Base-by-base conservation (phyloP, 2,888 invertebrate species). In the Caenorhabditis virilis region DNA sequence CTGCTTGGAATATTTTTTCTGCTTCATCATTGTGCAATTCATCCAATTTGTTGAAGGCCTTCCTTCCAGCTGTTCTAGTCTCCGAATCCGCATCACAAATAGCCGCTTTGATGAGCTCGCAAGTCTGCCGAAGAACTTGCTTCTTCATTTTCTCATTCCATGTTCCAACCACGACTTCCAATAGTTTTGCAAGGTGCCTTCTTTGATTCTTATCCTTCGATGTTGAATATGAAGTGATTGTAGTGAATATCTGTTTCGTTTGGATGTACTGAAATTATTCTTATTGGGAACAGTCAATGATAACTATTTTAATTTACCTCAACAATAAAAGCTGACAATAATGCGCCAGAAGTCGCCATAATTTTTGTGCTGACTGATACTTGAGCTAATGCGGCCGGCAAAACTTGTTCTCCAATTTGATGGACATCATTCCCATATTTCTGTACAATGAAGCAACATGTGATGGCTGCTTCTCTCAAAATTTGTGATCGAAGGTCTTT, bases 161-260 rank as follows among this genome's bases (percentile, higher is more conserved):
- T n/a, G 53, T 39, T 18, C 38, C 53, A 11, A 64, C 39, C 9
- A 64, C 41, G 15, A 55, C 4, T 47, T 64, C 64, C 5, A 58
- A 13, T 13, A 64, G 25, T 6, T 7, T 36, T 15, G 51, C 35
- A 11, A 64, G 5, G 15, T 64, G 64, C n/a, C 58, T 23, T 15
- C 64, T 20, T 38, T 58, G 58, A 16, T 47, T 54, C 41, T 64
- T 64, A 22, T 58, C 58, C 33, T 64, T 64, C 11, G 64, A 64
- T 6, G 41, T 55, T 11, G 51, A n/a, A 30, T 58, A 54, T 0
- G 58, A 45, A 18, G 35, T 22, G 11, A 65, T 38, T 16, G 48
- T 52, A 15, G 47, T 48, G 52, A 59, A 65, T 2, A 65, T 38
- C 41, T 65, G 65, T 22, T 59, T 59, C 2, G 65, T 60, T 26